phyloP scores from a whole-genome alignment of 2,888 invertebrate species.

The Mellilla xanthometata region DNA sequence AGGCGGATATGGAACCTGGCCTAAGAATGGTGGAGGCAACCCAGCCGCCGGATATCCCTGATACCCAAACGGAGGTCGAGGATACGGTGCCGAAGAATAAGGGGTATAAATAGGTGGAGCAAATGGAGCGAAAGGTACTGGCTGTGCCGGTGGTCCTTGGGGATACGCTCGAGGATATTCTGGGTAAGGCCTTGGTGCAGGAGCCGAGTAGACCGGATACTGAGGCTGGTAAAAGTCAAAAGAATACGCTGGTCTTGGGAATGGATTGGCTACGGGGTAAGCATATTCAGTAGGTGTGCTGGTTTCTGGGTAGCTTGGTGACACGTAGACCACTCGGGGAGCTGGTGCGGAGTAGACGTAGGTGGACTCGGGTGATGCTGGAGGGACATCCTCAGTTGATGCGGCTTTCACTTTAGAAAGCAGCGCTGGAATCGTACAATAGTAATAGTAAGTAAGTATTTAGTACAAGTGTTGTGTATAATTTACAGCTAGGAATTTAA shows the following conservation, averaged over 20 bases:
- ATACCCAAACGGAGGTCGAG: conserved; percentile 11
- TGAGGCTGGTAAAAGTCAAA: conserved; percentile 32
- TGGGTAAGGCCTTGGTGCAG: conserved; percentile 28
- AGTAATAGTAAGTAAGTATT: no score
- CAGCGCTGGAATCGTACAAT: conserved; percentile 45
- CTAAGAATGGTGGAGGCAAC: conserved; percentile 5
- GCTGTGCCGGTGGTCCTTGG: conserved; percentile 19
- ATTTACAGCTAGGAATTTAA: no score
- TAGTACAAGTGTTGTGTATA: no score
- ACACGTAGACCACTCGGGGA: conserved; percentile 37
- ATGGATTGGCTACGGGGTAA: conserved; percentile 29
- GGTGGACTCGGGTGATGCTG: conserved; percentile 35
- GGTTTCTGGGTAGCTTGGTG: conserved; percentile 33
- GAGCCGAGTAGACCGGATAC: conserved; percentile 27
- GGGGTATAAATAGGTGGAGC: conserved; percentile 18
- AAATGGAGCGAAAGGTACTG: conserved; percentile 3
- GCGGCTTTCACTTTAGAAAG: conserved; percentile 31
- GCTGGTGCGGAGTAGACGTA: conserved; percentile 44
- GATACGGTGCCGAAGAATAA: conserved; percentile 5
- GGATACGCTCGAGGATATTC: conserved; percentile 28
- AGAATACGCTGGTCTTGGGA: conserved; percentile 32
- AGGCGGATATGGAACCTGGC: conserved; percentile 16
- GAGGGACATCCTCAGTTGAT: conserved; percentile 24
- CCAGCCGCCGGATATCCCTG: conserved; percentile 5
- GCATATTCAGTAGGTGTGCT: conserved; percentile 35